Percentiles rank a stretch among this genome's conserved stretches.
Evolutionary conservation across 1,140 invertebrate species (phyloP).

Genomic region (Carcinoscorpius rotundicauda): DNA sequence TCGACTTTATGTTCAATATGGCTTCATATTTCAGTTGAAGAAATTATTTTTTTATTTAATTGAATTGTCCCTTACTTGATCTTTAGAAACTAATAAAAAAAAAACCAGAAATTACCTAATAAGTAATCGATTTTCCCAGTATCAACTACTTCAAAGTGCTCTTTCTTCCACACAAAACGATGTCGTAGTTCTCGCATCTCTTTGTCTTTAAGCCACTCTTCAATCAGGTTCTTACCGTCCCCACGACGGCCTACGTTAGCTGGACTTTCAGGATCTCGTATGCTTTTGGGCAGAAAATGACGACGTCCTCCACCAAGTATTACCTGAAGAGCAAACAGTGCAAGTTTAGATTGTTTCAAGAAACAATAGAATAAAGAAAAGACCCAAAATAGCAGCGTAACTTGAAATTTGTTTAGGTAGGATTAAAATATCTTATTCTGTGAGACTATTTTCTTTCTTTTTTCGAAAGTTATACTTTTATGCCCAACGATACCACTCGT

Average conservation of each 20-base stretch:
- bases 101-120: slow-evolving; percentile 24
- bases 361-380: slow-evolving; percentile 51
- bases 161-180: slow-evolving; percentile 28
- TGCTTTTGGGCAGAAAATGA: slow-evolving; percentile 28
- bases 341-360: slow-evolving; percentile 31
- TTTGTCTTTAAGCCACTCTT: slow-evolving; percentile 41
- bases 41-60: too few relatives aligned
- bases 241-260: slow-evolving; percentile 39
- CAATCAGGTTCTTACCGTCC: slow-evolving; percentile 58
- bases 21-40: too few relatives aligned
- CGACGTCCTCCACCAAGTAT: slow-evolving; percentile 31
- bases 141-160: slow-evolving; percentile 28
- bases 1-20: too few relatives aligned
- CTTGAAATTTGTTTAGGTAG: slow-evolving; percentile 34
- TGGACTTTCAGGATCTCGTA: slow-evolving; percentile 26
- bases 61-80: too few relatives aligned
- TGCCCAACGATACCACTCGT: too few relatives aligned
- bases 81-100: too few relatives aligned
- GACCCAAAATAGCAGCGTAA: slow-evolving; percentile 54
- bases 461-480: too few relatives aligned
- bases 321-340: slow-evolving; percentile 16
- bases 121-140: slow-evolving; percentile 28
- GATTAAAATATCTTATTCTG: too few relatives aligned
- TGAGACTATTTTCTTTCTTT: too few relatives aligned
- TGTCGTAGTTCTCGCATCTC: slow-evolving; percentile 22